phyloP scores from a whole-genome alignment of 1,140 invertebrate genomes.

The Diprion similis region DNA sequence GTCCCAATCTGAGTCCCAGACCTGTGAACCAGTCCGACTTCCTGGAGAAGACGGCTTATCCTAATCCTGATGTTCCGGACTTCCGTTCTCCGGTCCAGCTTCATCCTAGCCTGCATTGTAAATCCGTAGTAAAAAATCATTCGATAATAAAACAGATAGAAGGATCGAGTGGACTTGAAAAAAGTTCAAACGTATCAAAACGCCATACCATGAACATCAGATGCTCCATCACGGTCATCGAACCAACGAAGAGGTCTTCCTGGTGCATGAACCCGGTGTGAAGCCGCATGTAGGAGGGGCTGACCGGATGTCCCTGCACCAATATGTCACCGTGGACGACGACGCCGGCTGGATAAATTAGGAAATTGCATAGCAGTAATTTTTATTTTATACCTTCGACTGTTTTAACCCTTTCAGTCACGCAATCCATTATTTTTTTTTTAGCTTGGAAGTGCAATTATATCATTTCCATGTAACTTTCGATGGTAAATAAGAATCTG shows the following conservation, averaged over 20 bases:
- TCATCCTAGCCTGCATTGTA: constrained; percentile 75
- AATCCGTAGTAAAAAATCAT: not conserved
- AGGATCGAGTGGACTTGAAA: no score
- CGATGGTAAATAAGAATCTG: constrained; percentile 18
- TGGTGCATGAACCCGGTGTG: constrained; percentile 95
- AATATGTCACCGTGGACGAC: constrained; percentile 78
- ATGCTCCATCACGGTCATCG: constrained; percentile 89
- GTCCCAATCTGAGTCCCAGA: constrained; percentile 79
- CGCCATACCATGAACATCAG: constrained; percentile 83
- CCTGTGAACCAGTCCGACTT: constrained; percentile 77
- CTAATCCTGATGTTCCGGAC: constrained; percentile 66
- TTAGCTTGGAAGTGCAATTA: no score
- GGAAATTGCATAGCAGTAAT: not conserved
- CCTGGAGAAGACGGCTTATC: constrained; percentile 73
- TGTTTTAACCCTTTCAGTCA: constrained; percentile 1
- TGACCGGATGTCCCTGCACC: constrained; percentile 73
- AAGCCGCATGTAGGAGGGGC: constrained; percentile 74
- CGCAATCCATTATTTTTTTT: not conserved
- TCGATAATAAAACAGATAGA: not conserved
- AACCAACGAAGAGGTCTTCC: constrained; percentile 88
- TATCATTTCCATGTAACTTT: not conserved
- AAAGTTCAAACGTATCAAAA: not conserved
- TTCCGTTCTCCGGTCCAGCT: constrained; percentile 74
- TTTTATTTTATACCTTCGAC: constrained; percentile 8
- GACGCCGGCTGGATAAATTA: constrained; percentile 64